Percentiles rank a stretch among this genome's conserved stretches.
These are phyloP conservation scores for Oreonectes daqikongensis DNA, from an alignment of 2,797 vertebrate genomes.

Conservation along the genomic window DNA sequence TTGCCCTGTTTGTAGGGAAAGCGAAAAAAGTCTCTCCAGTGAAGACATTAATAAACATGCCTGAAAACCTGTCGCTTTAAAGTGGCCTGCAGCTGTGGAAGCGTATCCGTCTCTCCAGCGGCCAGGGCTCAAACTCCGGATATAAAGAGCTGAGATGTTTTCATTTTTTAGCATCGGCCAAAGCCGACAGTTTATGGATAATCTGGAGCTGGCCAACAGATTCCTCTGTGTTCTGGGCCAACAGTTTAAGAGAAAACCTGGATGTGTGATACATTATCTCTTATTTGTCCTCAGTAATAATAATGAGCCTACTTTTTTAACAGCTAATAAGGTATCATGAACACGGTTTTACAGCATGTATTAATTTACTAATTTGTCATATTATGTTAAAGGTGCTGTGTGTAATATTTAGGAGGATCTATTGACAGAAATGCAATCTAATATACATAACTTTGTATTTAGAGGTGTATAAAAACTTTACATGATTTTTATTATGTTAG, in stretches of 20 bases:
- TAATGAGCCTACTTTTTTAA: background rate
- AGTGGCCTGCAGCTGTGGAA: slow-evolving; percentile 45
- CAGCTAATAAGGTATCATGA: background rate
- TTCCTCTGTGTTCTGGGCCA: slow-evolving; percentile 14
- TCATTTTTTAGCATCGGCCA: slow-evolving; percentile 21
- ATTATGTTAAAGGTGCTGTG: background rate
- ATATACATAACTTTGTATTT: no score
- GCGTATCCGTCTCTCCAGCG: slow-evolving; percentile 35
- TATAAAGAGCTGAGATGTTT: slow-evolving; percentile 47
- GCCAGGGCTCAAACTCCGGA: slow-evolving; percentile 35
- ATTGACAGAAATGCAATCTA: no score
- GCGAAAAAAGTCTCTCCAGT: slow-evolving; percentile 28
- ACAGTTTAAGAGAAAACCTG: slow-evolving; percentile 27
- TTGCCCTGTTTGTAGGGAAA: slow-evolving; percentile 44
- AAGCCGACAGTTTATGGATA: slow-evolving; percentile 22
- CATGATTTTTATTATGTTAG: no score
- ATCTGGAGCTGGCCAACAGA: slow-evolving; percentile 22
- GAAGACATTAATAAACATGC: slow-evolving; percentile 53
- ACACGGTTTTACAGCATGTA: background rate
- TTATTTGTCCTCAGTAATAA: slow-evolving; percentile 1
- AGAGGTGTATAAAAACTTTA: no score
- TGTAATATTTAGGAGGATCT: no score
- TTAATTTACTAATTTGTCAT: background rate
- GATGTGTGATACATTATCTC: slow-evolving; percentile 32
- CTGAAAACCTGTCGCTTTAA: slow-evolving; percentile 42